Evolutionary conservation across 2,113 vertebrate genomes (phyloP).

Genomic region (Ivindomyrus marchei): DNA sequence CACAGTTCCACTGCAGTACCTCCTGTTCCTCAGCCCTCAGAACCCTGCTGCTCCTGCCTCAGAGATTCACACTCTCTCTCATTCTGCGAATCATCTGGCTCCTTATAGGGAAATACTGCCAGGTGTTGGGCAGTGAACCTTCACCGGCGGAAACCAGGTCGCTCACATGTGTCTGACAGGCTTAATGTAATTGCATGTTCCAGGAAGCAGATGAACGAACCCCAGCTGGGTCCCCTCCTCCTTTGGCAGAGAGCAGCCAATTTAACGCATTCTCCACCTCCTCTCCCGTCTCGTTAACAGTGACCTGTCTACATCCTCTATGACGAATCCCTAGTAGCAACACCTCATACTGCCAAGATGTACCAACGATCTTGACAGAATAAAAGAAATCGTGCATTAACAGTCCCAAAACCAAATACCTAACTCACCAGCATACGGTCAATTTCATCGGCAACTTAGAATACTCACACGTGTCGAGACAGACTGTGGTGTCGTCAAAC

Average conservation of each 20-base stretch:
- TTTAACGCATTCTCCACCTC: background rate
- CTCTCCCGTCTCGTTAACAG: background rate
- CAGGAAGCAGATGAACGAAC: background rate
- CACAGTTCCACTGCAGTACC: background rate
- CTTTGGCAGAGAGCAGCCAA: background rate
- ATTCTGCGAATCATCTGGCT: background rate
- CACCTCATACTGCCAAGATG: background rate
- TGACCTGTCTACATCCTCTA: background rate
- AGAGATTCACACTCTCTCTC: background rate
- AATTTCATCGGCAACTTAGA: background rate
- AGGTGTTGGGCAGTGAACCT: background rate
- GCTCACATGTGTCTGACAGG: background rate
- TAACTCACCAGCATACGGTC: background rate
- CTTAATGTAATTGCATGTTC: background rate
- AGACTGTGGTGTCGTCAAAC: slow-evolving; percentile 92
- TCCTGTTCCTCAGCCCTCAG: background rate
- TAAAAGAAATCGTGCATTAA: background rate
- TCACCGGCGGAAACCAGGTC: background rate
- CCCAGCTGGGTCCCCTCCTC: background rate
- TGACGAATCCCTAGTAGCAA: background rate
- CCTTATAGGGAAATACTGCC: background rate
- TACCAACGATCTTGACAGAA: background rate
- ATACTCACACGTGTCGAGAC: slow-evolving; percentile 91
- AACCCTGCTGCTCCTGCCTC: background rate
- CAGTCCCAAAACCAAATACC: background rate